Evolutionary conservation across 2,888 invertebrate genomes (phyloP).

Genomic region (Cheilosia vulpina): DNA sequence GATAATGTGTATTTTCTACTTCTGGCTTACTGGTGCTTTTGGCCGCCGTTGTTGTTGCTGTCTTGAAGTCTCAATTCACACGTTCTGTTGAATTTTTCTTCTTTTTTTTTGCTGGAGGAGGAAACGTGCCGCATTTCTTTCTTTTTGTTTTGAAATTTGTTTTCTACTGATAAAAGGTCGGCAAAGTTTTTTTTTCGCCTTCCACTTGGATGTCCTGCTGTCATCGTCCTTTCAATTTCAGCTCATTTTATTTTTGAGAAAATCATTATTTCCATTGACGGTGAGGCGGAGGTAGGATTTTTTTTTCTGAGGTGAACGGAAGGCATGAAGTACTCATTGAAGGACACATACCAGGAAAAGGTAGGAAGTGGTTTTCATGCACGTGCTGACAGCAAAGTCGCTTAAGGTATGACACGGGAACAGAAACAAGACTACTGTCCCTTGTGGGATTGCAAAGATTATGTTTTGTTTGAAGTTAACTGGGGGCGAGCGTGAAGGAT

Average conservation of each 20-base stretch:
- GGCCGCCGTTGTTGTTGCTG: slow-evolving; percentile 3
- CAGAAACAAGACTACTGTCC: too few species aligned
- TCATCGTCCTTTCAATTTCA: slow-evolving; percentile 49
- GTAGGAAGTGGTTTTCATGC: slow-evolving; percentile 55
- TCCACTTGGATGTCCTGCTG: slow-evolving; percentile 28
- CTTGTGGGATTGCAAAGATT: too few species aligned
- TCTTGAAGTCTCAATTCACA: neutral
- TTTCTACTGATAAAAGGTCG: neutral
- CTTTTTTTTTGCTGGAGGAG: neutral
- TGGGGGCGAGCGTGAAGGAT: too few species aligned
- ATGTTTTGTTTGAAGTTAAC: too few species aligned
- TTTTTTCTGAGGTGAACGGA: slow-evolving; percentile 20
- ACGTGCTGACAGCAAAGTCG: slow-evolving; percentile 26
- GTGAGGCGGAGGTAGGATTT: neutral
- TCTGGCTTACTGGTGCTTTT: slow-evolving; percentile 8
- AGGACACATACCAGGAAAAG: slow-evolving; percentile 40
- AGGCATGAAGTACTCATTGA: slow-evolving; percentile 54
- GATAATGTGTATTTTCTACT: slow-evolving; percentile 21
- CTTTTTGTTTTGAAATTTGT: neutral
- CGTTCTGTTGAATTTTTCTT: slow-evolving; percentile 2
- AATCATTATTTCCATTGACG: slow-evolving; percentile 36
- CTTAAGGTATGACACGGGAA: too few species aligned
- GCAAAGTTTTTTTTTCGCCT: slow-evolving; percentile 31
- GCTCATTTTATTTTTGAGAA: slow-evolving; percentile 27
- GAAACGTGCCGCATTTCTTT: slow-evolving; percentile 28